Percentiles rank a stretch among this genome's conserved stretches.
phyloP scores from a whole-genome alignment of 1,140 invertebrate species.

The Megathymus violae region DNA sequence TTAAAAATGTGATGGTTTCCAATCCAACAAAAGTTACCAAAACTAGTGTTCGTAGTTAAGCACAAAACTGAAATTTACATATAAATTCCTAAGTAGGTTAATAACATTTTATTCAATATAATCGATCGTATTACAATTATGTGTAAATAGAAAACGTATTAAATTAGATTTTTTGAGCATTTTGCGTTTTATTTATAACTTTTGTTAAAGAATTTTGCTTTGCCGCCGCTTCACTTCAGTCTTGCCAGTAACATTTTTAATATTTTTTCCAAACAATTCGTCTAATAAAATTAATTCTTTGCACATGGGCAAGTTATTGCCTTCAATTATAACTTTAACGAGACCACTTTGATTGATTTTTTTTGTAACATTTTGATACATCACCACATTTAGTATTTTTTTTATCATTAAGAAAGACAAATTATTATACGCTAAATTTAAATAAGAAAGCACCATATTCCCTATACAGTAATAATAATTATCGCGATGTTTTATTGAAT shows the following conservation, averaged over 20 bases:
- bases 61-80: conserved; percentile 27
- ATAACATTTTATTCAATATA: conserved; percentile 28
- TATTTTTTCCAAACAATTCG: conserved; percentile 38
- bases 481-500: conserved; percentile 32
- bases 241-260: conserved; percentile 22
- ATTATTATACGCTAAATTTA: conserved; percentile 61
- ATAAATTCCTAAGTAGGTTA: conserved; percentile 27
- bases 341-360: conserved; percentile 41
- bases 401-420: conserved; percentile 46
- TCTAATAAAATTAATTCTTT: conserved; percentile 43
- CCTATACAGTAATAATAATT: conserved; percentile 43
- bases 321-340: conserved; percentile 52
- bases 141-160: conserved; percentile 59
- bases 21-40: conserved; percentile 60
- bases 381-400: conserved; percentile 41
- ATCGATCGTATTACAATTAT: conserved; percentile 20
- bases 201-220: not conserved
- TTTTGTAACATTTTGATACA: conserved; percentile 43
- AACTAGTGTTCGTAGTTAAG: conserved; percentile 51
- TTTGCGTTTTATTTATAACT: conserved; percentile 32
- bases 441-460: conserved; percentile 51
- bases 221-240: not conserved
- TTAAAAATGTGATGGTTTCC: conserved; percentile 35
- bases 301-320: conserved; percentile 54
- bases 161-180: conserved; percentile 48